Percentiles rank a stretch among this genome's conserved stretches.
Evolutionary conservation across 2,113 vertebrate genomes (phyloP).

Genomic region (Typhlomys cinereus): DNA sequence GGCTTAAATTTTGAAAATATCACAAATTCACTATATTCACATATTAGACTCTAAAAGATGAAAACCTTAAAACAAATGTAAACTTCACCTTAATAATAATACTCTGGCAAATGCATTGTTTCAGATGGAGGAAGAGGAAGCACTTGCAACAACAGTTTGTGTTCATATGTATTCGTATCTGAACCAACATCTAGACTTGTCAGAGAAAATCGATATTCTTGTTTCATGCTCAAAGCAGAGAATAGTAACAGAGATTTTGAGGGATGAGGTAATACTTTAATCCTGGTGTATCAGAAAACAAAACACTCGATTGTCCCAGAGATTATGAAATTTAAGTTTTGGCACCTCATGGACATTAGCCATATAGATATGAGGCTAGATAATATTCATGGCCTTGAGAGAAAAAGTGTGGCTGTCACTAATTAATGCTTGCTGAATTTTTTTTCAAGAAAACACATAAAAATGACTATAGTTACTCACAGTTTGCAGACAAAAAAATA

Average conservation of each 20-base stretch:
- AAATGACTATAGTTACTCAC: slow-evolving; percentile 41
- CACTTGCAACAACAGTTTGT: background rate
- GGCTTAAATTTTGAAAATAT: too few relatives aligned
- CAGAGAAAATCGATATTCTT: slow-evolving; percentile 63
- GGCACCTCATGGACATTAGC: slow-evolving; percentile 60
- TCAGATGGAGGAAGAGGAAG: background rate
- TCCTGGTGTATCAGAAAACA: slow-evolving; percentile 58
- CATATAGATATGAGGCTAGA: slow-evolving; percentile 56
- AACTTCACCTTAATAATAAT: background rate
- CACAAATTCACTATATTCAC: too few relatives aligned
- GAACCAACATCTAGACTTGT: slow-evolving; percentile 52
- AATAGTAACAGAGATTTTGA: slow-evolving; percentile 48
- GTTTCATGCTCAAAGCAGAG: slow-evolving; percentile 31
- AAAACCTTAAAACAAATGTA: too few relatives aligned
- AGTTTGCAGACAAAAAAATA: slow-evolving; percentile 59
- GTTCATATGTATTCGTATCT: slow-evolving; percentile 50
- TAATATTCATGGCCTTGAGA: slow-evolving; percentile 50
- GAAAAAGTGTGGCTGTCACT: slow-evolving; percentile 50
- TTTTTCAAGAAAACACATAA: slow-evolving; percentile 44
- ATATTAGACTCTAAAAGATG: too few relatives aligned
- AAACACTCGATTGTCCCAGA: slow-evolving; percentile 63
- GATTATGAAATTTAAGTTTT: slow-evolving; percentile 70
- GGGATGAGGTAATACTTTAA: slow-evolving; percentile 57
- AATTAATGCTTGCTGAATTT: slow-evolving; percentile 58
- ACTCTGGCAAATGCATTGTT: background rate